Conservation (phyloP, 2,113 vertebrate species). For the Pyxicephalus adspersus region DNA sequence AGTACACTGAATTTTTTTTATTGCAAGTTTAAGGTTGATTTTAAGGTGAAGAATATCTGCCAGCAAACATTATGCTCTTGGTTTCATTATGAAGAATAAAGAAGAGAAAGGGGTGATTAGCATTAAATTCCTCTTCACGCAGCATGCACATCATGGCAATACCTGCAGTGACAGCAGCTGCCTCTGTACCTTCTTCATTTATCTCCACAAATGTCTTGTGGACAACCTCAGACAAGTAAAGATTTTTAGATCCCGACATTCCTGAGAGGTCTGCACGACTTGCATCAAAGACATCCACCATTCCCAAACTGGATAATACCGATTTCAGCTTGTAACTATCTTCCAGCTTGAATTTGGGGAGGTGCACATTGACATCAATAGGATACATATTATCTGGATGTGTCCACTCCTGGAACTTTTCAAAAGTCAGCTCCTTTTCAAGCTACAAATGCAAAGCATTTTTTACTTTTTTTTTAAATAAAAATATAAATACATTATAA, state of each 20-base stretch:
- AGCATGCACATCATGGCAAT: conserved; percentile 66
- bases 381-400: conserved; percentile 68
- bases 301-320: conserved; percentile 75
- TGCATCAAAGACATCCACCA: conserved; percentile 77
- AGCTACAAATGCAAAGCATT: conserved; percentile 72
- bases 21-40: neutral
- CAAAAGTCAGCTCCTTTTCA: conserved; percentile 78
- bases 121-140: conserved; percentile 76
- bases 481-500: too few species aligned
- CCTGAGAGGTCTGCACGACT: conserved; percentile 82
- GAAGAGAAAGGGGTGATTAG: conserved; percentile 91
- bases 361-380: conserved; percentile 70
- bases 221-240: conserved; percentile 82
- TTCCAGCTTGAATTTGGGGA: conserved; percentile 90
- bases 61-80: conserved; percentile 81
- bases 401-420: conserved; percentile 86
- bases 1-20: neutral
- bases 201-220: conserved; percentile 92
- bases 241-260: conserved; percentile 77
- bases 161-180: conserved; percentile 84
- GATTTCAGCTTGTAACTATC: conserved; percentile 78
- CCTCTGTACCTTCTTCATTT: conserved; percentile 93
- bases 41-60: conserved; percentile 74
- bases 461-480: too few species aligned
- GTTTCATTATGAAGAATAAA: conserved; percentile 84